phyloP scores from a whole-genome alignment of 2,113 vertebrate genomes.

The Serilophus lunatus region DNA sequence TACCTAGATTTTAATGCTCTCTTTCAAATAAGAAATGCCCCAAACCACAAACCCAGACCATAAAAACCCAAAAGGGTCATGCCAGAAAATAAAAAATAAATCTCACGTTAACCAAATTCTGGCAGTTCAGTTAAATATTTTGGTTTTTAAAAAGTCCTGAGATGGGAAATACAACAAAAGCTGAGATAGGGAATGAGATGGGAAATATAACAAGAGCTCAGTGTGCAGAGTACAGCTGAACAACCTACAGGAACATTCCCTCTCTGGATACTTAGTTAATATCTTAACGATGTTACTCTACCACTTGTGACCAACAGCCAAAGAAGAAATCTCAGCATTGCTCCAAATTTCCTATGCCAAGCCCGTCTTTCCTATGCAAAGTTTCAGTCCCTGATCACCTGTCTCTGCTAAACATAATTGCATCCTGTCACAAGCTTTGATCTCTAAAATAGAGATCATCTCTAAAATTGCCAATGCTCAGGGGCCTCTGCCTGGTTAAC shows the following conservation, averaged over 20 bases:
- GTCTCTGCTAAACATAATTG: background rate
- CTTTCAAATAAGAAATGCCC: background rate
- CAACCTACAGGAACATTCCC: background rate
- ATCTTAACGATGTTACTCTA: background rate
- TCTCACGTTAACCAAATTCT: background rate
- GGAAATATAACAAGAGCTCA: background rate
- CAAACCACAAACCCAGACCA: too few species aligned
- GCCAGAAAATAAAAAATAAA: background rate
- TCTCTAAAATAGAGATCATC: slow-evolving; percentile 5
- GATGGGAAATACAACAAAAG: background rate
- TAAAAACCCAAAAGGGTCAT: background rate
- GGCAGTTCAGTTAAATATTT: background rate
- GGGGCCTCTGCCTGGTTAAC: background rate
- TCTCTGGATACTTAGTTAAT: background rate
- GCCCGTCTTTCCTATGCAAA: background rate
- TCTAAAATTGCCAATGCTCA: background rate
- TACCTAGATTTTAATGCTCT: accelerated
- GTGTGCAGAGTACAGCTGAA: background rate
- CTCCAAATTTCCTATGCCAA: background rate
- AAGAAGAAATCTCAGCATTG: background rate
- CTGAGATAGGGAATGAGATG: background rate
- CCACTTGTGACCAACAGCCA: background rate
- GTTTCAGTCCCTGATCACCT: background rate
- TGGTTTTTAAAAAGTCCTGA: background rate
- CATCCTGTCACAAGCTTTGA: background rate